Evolutionary conservation across 1,140 invertebrate genomes (phyloP).

Genomic region (Tetragnatha versicolor): DNA sequence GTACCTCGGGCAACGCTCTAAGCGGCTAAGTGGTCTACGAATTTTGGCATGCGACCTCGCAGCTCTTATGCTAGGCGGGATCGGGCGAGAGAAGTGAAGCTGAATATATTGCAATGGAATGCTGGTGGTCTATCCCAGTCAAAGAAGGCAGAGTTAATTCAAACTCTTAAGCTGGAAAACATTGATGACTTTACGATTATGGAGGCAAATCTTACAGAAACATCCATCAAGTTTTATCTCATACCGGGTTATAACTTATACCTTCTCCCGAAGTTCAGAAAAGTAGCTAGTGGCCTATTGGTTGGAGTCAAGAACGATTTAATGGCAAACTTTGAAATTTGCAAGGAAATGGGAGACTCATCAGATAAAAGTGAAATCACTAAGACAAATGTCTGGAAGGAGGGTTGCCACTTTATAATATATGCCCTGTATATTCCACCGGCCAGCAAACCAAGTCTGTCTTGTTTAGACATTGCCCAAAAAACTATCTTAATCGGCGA

Average conservation of each 20-base stretch:
- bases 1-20: too few relatives aligned
- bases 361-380: slow-evolving; percentile 14
- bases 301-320: slow-evolving; percentile 14
- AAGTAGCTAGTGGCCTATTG: slow-evolving; percentile 3
- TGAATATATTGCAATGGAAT: too few relatives aligned
- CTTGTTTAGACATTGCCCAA: background rate
- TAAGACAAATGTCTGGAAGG: slow-evolving; percentile 6
- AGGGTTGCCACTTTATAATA: background rate
- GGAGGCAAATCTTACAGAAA: background rate
- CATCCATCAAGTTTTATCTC: background rate
- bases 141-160: too few relatives aligned
- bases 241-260: background rate
- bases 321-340: background rate
- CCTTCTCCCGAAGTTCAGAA: background rate
- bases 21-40: too few relatives aligned
- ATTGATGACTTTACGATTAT: background rate
- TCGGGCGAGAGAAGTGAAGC: too few relatives aligned
- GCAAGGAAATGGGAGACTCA: background rate
- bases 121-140: too few relatives aligned
- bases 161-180: too few relatives aligned
- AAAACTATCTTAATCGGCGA: background rate
- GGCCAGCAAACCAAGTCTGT: background rate
- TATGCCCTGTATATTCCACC: slow-evolving; percentile 8
- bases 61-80: too few relatives aligned
- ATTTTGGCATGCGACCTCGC: too few relatives aligned